These are phyloP conservation scores for Drosophila quasianomalipes DNA, from an alignment of 2,888 invertebrate genomes.

Conservation along the genomic window DNA sequence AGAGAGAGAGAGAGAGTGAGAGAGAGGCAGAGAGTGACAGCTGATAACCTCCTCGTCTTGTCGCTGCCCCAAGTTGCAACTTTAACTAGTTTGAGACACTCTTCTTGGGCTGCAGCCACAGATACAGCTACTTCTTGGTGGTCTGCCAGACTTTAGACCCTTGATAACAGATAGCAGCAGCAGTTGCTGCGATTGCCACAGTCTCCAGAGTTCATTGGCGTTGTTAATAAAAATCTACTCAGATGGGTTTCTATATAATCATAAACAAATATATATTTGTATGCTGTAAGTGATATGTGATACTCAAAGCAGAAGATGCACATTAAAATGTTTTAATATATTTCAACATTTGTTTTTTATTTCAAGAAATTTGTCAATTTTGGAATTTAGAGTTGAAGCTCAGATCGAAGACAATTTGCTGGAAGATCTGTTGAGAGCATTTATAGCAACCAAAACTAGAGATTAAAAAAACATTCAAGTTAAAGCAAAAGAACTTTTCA, in stretches of 20 bases:
- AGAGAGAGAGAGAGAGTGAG: not conserved
- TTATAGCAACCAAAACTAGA: not conserved
- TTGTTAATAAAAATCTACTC: constrained; percentile 11
- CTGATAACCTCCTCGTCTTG: constrained; percentile 44
- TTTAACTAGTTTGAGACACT: not conserved
- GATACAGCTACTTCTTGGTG: constrained; percentile 39
- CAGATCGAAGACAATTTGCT: not conserved
- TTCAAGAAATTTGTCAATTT: not conserved
- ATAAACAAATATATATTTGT: not conserved
- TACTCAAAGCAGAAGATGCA: not conserved
- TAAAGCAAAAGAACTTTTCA: not conserved
- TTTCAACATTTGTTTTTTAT: not conserved
- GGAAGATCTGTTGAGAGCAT: not conserved
- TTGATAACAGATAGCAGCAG: constrained; percentile 28
- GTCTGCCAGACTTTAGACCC: constrained; percentile 25
- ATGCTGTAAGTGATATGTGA: not conserved
- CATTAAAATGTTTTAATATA: not conserved
- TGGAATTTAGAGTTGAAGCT: not conserved
- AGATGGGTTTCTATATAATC: not conserved
- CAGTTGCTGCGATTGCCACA: constrained; percentile 6
- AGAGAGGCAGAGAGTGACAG: constrained; percentile 1
- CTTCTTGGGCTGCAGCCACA: constrained; percentile 11
- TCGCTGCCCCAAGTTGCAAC: constrained; percentile 16
- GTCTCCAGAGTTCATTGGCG: constrained; percentile 42
- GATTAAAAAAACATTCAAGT: not conserved